These are phyloP conservation scores for Drosophila antonietae DNA, from an alignment of 2,888 invertebrate genomes.

Conservation along the genomic window DNA sequence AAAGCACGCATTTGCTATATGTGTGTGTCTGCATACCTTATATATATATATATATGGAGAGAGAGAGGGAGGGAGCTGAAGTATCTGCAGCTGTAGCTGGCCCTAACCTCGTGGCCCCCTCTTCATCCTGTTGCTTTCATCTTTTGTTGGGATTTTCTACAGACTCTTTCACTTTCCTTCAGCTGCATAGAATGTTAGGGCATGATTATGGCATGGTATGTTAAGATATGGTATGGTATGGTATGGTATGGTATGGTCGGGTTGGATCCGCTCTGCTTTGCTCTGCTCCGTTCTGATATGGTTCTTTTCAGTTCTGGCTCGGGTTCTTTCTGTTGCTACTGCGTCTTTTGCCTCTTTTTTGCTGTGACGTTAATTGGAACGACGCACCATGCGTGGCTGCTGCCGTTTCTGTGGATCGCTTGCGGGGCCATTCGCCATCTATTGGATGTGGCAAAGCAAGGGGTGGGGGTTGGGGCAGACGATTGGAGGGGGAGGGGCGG, in stretches of 20 bases:
- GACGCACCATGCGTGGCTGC: conserved; percentile 71
- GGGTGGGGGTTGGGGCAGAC: background rate
- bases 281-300: conserved; percentile 31
- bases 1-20: conserved; percentile 30
- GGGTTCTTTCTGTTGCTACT: conserved; percentile 12
- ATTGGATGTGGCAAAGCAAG: conserved; percentile 7
- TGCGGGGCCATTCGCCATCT: conserved; percentile 16
- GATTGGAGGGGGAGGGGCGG: background rate
- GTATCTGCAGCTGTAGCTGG: conserved; percentile 53
- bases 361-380: conserved; percentile 77
- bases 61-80: conserved; percentile 13
- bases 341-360: conserved; percentile 27
- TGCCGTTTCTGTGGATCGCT: conserved; percentile 39
- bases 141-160: conserved; percentile 55
- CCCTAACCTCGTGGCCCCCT: conserved; percentile 15
- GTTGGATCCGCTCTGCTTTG: conserved; percentile 27
- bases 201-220: conserved; percentile 32
- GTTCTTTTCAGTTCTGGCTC: conserved; percentile 14
- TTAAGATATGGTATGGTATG: conserved; percentile 33
- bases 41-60: background rate
- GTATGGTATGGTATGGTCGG: conserved; percentile 22
- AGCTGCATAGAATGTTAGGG: conserved; percentile 4
- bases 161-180: conserved; percentile 43
- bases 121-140: conserved; percentile 54
- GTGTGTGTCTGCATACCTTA: conserved; percentile 9